These are phyloP conservation scores for Drosophila mettleri DNA, from an alignment of 2,888 invertebrate genomes.

Conservation along the genomic window DNA sequence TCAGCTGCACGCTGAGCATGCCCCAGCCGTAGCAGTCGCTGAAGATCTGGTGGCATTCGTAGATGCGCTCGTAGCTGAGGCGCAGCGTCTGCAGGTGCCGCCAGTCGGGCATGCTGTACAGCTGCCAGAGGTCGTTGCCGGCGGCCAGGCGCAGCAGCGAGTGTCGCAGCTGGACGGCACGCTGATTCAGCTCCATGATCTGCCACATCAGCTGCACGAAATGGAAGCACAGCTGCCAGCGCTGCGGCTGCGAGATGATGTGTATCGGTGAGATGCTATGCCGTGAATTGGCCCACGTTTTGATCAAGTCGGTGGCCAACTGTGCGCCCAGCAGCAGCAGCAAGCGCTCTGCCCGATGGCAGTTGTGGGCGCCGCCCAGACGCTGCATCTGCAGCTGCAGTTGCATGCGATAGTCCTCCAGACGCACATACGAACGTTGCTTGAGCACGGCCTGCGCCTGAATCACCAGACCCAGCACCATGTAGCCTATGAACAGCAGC, in stretches of 20 bases:
- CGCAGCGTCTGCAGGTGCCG: slow-evolving; percentile 72
- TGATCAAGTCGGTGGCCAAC: slow-evolving; percentile 43
- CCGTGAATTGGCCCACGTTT: slow-evolving; percentile 47
- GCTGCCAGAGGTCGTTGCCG: slow-evolving; percentile 71
- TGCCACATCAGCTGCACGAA: slow-evolving; percentile 70
- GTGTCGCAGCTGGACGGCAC: slow-evolving; percentile 48
- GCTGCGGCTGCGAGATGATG: slow-evolving; percentile 54
- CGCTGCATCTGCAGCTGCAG: slow-evolving; percentile 51
- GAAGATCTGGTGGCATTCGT: slow-evolving; percentile 66
- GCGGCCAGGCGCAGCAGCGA: slow-evolving; percentile 57
- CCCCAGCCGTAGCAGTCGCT: slow-evolving; percentile 84
- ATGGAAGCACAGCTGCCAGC: slow-evolving; percentile 72
- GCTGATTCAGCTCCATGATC: slow-evolving; percentile 65
- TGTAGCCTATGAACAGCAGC: slow-evolving; percentile 36
- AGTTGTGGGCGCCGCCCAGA: slow-evolving; percentile 47
- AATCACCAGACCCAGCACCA: slow-evolving; percentile 37
- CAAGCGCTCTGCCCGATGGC: slow-evolving; percentile 31
- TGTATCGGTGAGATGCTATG: slow-evolving; percentile 46
- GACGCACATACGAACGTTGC: slow-evolving; percentile 14
- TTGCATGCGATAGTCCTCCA: slow-evolving; percentile 45
- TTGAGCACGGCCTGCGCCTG: slow-evolving; percentile 57
- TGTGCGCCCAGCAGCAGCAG: slow-evolving; percentile 43
- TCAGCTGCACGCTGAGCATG: slow-evolving; percentile 73
- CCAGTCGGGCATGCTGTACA: slow-evolving; percentile 59
- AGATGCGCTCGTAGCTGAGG: slow-evolving; percentile 76